Conservation (phyloP, 92 coral and sea anemone genomes). For the Diadumene lineata region DNA sequence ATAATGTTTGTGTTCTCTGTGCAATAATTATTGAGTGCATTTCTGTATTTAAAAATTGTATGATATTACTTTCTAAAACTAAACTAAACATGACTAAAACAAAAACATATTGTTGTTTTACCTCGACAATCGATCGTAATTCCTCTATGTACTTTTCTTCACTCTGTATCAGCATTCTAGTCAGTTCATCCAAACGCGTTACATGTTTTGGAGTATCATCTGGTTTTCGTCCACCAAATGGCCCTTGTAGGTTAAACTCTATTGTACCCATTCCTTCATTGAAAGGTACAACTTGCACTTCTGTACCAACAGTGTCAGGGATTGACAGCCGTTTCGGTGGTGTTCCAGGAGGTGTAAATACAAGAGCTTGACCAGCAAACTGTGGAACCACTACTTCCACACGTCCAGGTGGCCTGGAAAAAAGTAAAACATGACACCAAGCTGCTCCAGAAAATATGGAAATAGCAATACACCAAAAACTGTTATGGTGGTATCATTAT, state of each 20-base stretch:
- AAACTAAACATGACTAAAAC: neutral
- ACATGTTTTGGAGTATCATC: conserved; percentile 45
- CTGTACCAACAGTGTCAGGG: conserved; percentile 48
- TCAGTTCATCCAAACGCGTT: conserved; percentile 66
- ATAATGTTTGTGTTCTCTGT: too few species aligned
- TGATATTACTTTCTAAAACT: too few species aligned
- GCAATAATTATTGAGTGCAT: too few species aligned
- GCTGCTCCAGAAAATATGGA: neutral
- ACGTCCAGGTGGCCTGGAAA: conserved; percentile 40
- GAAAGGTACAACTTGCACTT: conserved; percentile 52
- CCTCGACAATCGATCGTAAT: conserved; percentile 83
- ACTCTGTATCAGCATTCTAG: conserved; percentile 68
- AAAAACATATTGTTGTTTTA: too few species aligned
- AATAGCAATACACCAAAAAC: too few species aligned
- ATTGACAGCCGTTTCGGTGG: conserved; percentile 43
- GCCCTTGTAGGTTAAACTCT: conserved; percentile 72
- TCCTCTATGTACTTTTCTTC: conserved; percentile 84
- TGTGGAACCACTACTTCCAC: conserved; percentile 79
- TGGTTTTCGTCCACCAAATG: conserved; percentile 64
- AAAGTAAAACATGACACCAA: neutral
- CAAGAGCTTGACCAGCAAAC: conserved; percentile 82
- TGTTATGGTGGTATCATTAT: too few species aligned
- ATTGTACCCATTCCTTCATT: conserved; percentile 67
- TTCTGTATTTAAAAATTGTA: too few species aligned
- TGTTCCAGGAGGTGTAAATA: conserved; percentile 78